A percentile compares a stretch with the other conserved stretches of the same genome.
These are phyloP conservation scores for Pholis gunnellus DNA, from an alignment of 2,113 vertebrate species.

Conservation along the genomic window DNA sequence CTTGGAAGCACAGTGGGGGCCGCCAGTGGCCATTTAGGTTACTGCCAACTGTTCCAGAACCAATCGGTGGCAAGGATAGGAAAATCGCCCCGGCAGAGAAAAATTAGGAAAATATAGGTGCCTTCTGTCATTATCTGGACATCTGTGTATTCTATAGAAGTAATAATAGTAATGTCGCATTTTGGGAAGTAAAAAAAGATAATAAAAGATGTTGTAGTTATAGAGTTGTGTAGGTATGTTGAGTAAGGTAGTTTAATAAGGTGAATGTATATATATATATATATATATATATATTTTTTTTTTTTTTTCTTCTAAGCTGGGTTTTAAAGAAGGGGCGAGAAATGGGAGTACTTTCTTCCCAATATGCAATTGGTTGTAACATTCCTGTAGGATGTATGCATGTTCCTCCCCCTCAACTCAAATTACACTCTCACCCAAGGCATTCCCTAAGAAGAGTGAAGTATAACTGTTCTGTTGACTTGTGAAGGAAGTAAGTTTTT, in stretches of 20 bases:
- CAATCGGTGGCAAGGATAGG: neutral
- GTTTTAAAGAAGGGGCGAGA: neutral
- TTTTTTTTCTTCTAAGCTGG: neutral
- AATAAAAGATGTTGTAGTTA: neutral
- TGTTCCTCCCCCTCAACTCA: neutral
- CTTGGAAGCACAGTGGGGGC: slow-evolving; percentile 42
- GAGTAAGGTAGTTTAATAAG: neutral
- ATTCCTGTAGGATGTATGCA: slow-evolving; percentile 13
- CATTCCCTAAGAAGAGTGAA: neutral
- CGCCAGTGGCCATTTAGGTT: slow-evolving; percentile 30
- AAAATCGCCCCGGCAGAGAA: neutral
- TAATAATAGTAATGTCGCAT: neutral
- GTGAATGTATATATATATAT: neutral
- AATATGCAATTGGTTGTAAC: slow-evolving; percentile 18
- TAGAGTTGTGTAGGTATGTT: neutral
- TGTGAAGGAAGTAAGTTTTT: neutral
- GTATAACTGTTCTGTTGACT: neutral
- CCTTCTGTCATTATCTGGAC: neutral
- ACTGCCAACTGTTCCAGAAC: neutral
- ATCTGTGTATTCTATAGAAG: neutral
- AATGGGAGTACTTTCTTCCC: slow-evolving; percentile 20
- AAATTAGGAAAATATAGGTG: neutral
- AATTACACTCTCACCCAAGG: neutral
- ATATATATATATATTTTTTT: neutral
- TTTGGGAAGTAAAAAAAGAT: neutral